A percentile compares a stretch with the other conserved stretches of the same genome.
Evolutionary conservation across 1,140 invertebrate genomes (phyloP).

Genomic region (Melitaea cinxia): DNA sequence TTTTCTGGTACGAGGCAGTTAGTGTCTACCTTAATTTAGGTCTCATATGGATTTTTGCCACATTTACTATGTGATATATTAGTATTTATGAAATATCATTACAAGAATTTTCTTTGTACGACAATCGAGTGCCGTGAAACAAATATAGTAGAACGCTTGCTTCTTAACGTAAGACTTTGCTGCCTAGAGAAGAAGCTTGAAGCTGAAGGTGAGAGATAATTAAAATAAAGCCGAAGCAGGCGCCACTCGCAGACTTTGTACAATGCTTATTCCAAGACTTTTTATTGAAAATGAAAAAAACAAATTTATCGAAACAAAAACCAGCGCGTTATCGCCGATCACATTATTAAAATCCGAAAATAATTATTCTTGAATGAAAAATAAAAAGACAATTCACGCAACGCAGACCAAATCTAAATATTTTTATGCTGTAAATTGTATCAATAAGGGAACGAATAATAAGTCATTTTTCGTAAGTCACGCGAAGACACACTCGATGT

Average conservation of each 20-base stretch:
- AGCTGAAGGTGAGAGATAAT: slow-evolving; percentile 27
- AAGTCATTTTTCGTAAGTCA: slow-evolving; percentile 29
- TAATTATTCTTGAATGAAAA: background rate
- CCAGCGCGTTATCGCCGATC: background rate
- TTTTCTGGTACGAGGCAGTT: slow-evolving; percentile 7
- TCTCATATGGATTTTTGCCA: background rate
- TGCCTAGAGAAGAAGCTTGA: slow-evolving; percentile 13
- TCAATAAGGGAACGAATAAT: slow-evolving; percentile 16
- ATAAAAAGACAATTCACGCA: background rate
- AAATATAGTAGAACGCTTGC: slow-evolving; percentile 5
- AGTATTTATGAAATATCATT: no score
- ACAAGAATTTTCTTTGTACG: background rate
- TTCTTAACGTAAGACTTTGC: slow-evolving; percentile 13
- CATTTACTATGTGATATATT: no score
- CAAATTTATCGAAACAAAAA: background rate
- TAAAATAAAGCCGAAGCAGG: slow-evolving; percentile 26
- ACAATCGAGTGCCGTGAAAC: slow-evolving; percentile 2
- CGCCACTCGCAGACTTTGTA: slow-evolving; percentile 16
- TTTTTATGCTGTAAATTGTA: slow-evolving; percentile 18
- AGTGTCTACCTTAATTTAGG: background rate
- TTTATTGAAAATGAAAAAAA: slow-evolving; percentile 18
- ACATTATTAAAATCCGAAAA: background rate
- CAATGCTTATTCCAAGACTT: slow-evolving; percentile 24
- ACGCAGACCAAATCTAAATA: background rate
- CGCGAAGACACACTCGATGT: slow-evolving; percentile 41